A percentile compares a stretch with the other conserved stretches of the same genome.
These are phyloP conservation scores for Acrobasis repandana DNA, from an alignment of 2,888 invertebrate species.

Conservation along the genomic window DNA sequence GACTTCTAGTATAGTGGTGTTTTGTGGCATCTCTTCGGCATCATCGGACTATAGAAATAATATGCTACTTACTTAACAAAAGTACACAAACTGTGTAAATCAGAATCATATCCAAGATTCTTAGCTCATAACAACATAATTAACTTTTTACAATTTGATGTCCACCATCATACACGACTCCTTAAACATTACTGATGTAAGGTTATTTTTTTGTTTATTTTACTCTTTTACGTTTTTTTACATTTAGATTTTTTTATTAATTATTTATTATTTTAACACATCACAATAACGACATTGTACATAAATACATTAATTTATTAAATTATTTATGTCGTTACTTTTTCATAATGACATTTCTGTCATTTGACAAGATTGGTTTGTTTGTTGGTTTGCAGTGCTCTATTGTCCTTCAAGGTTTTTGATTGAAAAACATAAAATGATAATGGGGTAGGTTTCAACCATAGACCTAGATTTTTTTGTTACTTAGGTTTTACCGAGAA, in stretches of 20 bases:
- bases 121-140: neutral
- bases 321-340: neutral
- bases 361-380: neutral
- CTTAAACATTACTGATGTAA: neutral
- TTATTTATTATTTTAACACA: constrained; percentile 5
- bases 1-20: neutral
- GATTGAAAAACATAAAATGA: too few species aligned
- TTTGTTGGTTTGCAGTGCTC: too few species aligned
- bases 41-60: neutral
- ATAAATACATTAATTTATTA: neutral
- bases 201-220: neutral
- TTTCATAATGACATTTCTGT: neutral
- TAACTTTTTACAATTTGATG: neutral
- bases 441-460: too few species aligned
- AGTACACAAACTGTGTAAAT: neutral
- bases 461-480: too few species aligned
- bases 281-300: neutral
- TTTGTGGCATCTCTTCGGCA: neutral
- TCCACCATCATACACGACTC: neutral
- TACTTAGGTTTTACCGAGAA: too few species aligned
- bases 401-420: too few species aligned
- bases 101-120: neutral
- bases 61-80: neutral
- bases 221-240: constrained; percentile 1
- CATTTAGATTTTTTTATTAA: neutral